Evolutionary conservation across 2,888 invertebrate species (phyloP), one percentile per base, ranked within the genome.

Genomic region (Conistra vaccinii): DNA sequence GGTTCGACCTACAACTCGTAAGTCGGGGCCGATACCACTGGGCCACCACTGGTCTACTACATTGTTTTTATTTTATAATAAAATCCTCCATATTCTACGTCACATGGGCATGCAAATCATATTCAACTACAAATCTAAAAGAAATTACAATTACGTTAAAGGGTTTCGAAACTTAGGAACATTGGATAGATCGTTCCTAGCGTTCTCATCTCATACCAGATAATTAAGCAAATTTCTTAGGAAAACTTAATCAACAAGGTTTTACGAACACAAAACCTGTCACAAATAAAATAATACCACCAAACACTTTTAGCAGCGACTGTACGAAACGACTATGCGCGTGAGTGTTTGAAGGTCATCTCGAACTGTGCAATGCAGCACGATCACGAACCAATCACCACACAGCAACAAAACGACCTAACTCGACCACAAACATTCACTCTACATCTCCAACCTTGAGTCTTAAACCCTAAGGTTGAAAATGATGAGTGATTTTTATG

Each of bases 351-450:
- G 93, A 95, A 95, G 95, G 95, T 95, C 95, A 92, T 76, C 85
- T 85, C 89, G 85, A 92, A 91, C 92, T 94, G 91, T 95, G 95
- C 95, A 94, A 95, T 95, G 95, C 95, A 93, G 94, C 91, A 92
- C 90, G 91, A 93, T 94, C 94, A 94, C 94, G 94, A 94, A 90
- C 88, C 60, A 77, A 78, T 88, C 85, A 84, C 76, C n/a, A 61
- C 62, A 62, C 75, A 84, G 73, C 57, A 73, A 51, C 76, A 78
- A 86, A 92, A 91, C 80, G 76, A 75, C 83, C 1, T 84, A 90
- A 81, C 81, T 71, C 7, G 68, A 57, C 6, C 3, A 6, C n/a
- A 14, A 57, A 74, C 1, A 61, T 39, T 12, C n/a, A 32, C 45
- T 20, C 20, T 85, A 84, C 10, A 6, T 1, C 9, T 12, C 0